These are phyloP conservation scores for Liodrosophila aerea DNA, from an alignment of 2,888 invertebrate species.

Conservation along the genomic window DNA sequence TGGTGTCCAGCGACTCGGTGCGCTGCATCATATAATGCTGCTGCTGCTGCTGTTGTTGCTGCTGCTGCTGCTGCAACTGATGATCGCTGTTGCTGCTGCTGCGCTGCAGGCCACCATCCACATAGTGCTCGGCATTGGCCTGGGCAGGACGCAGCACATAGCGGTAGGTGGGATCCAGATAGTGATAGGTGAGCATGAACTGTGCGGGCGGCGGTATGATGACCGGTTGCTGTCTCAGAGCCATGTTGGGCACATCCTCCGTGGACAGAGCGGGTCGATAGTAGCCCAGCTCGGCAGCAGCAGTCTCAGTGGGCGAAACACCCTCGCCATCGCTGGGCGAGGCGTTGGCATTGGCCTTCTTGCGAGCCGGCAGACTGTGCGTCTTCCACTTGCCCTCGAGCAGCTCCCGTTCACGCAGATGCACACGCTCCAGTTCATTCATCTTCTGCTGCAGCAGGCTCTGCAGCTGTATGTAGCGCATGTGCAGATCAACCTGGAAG, in stretches of 20 bases:
- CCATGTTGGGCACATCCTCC: conserved; percentile 86
- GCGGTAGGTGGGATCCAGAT: conserved; percentile 88
- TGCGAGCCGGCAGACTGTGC: conserved; percentile 92
- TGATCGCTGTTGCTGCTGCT: conserved; percentile 84
- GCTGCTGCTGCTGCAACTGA: conserved; percentile 80
- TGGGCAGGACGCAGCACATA: conserved; percentile 87
- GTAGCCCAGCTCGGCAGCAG: conserved; percentile 82
- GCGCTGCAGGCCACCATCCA: conserved; percentile 82
- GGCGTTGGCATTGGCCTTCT: conserved; percentile 87
- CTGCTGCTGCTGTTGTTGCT: conserved; percentile 79
- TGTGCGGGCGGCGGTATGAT: conserved; percentile 83
- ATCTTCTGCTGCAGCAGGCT: conserved; percentile 91
- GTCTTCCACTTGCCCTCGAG: conserved; percentile 94
- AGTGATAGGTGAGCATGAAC: conserved; percentile 86
- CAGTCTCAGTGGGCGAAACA: conserved; percentile 83
- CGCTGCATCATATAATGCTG: conserved; percentile 86
- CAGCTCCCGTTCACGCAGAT: conserved; percentile 91
- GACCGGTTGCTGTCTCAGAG: conserved; percentile 50
- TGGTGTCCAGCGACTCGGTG: conserved; percentile 82
- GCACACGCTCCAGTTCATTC: conserved; percentile 91
- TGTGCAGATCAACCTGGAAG: conserved; percentile 89
- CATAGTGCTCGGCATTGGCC: conserved; percentile 84
- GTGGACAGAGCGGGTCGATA: conserved; percentile 91
- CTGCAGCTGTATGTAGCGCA: conserved; percentile 95
- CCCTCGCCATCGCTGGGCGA: conserved; percentile 83